Evolutionary conservation across 2,113 vertebrate genomes (phyloP), one percentile per base, ranked within the genome.

Genomic region (Rhadina sibilatrix): DNA sequence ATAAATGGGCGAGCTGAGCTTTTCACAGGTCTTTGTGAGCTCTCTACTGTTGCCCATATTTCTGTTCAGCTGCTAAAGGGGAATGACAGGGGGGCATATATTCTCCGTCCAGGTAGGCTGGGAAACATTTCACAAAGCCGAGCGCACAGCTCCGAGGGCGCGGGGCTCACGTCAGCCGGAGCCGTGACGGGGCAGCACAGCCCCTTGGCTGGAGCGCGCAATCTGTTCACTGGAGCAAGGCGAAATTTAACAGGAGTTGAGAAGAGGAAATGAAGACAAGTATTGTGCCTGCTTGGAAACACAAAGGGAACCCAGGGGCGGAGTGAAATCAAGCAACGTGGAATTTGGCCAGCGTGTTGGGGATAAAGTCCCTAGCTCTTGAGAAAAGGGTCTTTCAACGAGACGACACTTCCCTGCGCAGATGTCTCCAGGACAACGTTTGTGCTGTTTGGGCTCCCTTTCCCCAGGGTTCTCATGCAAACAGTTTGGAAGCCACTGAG

Each of bases 1-100:
- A 95, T 96, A 95, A 92, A 90, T 89, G 95, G 87, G 83, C 83
- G 95, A 96, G 90, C 93, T 82, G 85, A 90, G 87, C 78, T 94
- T 87, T 96, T 87, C 91, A 93, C 78, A 91, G n/a, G 87, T 90
- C 82, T 94, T 89, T 97, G 89, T 87, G 70, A 93, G 64, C 33
- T 83, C 54, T 96, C 63, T 89, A 61, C 77, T 86, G 15, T 61
- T 72, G 69, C 69, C 85, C 52, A 15, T 80, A 82, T 91, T 94
- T 95, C 46, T 94, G 66, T 83, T 89, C 63, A 66, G 0, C 79
- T 83, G 24, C 52, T 82, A 80, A 75, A 87, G 31, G 83, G 42
- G 35, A 84, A 81, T 77, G 82, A 92, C 87, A 79, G 46, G 33
- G 19, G 63, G 68, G 35, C 71, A 83, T 76, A 44, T 50, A 69